phyloP scores from a whole-genome alignment of 2,797 vertebrate species.

The Eulemur albifrons region DNA sequence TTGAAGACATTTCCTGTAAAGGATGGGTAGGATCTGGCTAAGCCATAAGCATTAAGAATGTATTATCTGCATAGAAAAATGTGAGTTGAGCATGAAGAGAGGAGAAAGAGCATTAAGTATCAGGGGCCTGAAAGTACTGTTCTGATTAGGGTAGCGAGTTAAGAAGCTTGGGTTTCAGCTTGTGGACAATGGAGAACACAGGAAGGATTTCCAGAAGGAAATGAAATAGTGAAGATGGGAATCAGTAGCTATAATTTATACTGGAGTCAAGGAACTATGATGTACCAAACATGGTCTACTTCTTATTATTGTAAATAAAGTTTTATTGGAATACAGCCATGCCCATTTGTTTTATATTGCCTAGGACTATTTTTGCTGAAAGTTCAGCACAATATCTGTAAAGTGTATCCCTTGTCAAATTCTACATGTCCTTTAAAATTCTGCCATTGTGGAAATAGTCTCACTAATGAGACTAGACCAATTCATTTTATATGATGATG shows the following conservation, averaged over 20 bases:
- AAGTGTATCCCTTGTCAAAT: neutral
- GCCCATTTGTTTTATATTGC: neutral
- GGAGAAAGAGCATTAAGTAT: neutral
- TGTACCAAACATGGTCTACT: neutral
- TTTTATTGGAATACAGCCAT: neutral
- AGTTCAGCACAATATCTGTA: neutral
- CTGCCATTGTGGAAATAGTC: neutral
- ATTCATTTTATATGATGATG: conserved; percentile 23
- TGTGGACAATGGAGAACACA: neutral
- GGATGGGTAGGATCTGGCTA: neutral
- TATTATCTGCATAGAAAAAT: neutral
- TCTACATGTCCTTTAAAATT: neutral
- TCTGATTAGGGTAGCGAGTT: neutral
- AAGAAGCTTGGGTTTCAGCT: neutral
- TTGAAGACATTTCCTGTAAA: neutral
- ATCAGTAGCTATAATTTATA: neutral
- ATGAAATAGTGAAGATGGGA: conserved; percentile 1
- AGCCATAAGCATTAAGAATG: neutral
- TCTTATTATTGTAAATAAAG: conserved; percentile 31
- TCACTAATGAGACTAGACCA: neutral
- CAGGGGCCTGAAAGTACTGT: neutral
- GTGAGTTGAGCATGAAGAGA: neutral
- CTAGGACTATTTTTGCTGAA: neutral
- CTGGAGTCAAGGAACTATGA: neutral
- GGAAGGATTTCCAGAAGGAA: neutral